Evolutionary conservation across 2,797 vertebrate genomes (phyloP).

Genomic region (Chrysocyon brachyurus): DNA sequence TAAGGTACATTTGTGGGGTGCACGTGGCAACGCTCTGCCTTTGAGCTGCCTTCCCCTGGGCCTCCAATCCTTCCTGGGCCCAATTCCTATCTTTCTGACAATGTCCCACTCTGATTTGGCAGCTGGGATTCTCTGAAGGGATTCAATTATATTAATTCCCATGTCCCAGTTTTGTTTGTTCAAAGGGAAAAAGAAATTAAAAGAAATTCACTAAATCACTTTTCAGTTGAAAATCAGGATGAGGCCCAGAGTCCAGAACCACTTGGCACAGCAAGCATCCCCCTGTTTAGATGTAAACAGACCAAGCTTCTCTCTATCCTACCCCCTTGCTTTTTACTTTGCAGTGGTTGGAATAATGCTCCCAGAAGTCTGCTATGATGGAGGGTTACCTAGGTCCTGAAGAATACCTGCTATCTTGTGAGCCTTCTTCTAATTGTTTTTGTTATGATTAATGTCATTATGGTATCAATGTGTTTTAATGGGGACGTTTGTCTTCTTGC

Average conservation of each 20-base stretch:
- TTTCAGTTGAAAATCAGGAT: slow-evolving; percentile 51
- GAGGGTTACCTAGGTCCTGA: background rate
- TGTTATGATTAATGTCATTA: background rate
- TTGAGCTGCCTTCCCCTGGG: background rate
- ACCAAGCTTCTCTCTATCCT: background rate
- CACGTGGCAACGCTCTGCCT: background rate
- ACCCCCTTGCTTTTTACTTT: background rate
- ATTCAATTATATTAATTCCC: slow-evolving; percentile 75
- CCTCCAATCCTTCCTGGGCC: background rate
- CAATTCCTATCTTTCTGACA: slow-evolving; percentile 72
- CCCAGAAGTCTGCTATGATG: background rate
- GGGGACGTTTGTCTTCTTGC: background rate
- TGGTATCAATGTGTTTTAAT: background rate
- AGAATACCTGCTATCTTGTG: background rate
- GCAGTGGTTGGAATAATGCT: background rate
- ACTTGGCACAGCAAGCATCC: background rate
- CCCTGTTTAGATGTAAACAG: background rate
- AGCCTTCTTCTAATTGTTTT: slow-evolving; percentile 36
- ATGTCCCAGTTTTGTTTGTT: slow-evolving; percentile 67
- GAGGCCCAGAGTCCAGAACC: background rate
- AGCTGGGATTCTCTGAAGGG: slow-evolving; percentile 64
- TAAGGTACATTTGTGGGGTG: slow-evolving; percentile 1
- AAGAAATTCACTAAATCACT: slow-evolving; percentile 46
- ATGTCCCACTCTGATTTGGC: slow-evolving; percentile 47
- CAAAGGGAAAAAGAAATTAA: background rate